Conservation (phyloP, 2,113 vertebrate genomes). For the Phoenicopterus ruber region DNA sequence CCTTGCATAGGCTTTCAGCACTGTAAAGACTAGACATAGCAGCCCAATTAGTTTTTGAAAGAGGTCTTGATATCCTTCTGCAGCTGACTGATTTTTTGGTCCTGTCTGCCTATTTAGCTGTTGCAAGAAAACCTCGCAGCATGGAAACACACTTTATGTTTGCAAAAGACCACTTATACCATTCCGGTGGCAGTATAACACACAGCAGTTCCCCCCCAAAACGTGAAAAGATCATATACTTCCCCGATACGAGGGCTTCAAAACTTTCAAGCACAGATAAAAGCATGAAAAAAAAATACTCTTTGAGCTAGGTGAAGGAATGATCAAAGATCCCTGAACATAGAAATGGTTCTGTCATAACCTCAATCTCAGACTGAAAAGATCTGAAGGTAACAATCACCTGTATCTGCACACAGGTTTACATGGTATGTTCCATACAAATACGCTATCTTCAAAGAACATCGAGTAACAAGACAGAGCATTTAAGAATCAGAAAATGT, state of each 20-base stretch:
- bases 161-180: not conserved
- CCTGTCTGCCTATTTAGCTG: not conserved
- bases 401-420: not conserved
- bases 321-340: constrained; percentile 53
- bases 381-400: constrained; percentile 34
- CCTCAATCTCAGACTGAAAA: constrained; percentile 24
- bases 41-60: not conserved
- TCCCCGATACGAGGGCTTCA: not conserved
- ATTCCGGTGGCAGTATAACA: not conserved
- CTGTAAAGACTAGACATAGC: not conserved
- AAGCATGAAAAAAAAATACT: not conserved
- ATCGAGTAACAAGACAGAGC: not conserved
- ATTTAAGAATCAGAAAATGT: constrained; percentile 6
- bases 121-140: not conserved
- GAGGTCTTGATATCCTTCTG: not conserved
- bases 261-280: constrained; percentile 40
- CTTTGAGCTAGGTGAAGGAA: constrained; percentile 31
- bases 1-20: not conserved
- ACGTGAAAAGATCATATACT: constrained; percentile 20
- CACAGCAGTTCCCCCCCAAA: not conserved
- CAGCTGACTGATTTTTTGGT: not conserved
- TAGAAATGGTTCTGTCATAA: constrained; percentile 19
- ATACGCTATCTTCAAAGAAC: not conserved
- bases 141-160: not conserved
- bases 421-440: not conserved